These are phyloP conservation scores for Heliconius hermathena DNA, from an alignment of 1,140 invertebrate genomes.

Conservation along the genomic window DNA sequence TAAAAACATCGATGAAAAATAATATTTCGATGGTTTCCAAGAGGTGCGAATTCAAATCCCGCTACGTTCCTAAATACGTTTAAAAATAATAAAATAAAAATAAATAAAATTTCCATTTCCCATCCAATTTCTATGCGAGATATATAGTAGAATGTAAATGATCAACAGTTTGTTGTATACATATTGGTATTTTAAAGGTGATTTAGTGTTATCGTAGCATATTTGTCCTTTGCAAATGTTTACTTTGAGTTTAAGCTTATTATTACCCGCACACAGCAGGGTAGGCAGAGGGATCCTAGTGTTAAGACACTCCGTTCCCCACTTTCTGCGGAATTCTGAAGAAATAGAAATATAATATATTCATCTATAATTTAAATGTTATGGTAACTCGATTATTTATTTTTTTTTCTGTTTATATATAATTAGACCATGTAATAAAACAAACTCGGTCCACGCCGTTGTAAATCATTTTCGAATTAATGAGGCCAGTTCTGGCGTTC, in stretches of 20 bases:
- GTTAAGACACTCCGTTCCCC: too few species aligned
- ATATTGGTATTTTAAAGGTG: not conserved
- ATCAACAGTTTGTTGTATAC: not conserved
- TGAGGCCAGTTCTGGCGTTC: too few species aligned
- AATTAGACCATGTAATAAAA: not conserved
- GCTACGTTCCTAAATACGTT: not conserved
- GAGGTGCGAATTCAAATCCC: too few species aligned
- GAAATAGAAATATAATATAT: not conserved
- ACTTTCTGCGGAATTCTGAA: too few species aligned
- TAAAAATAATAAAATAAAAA: too few species aligned
- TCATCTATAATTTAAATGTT: not conserved
- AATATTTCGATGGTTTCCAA: too few species aligned
- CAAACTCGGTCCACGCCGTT: too few species aligned
- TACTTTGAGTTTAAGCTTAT: not conserved
- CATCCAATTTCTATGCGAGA: not conserved
- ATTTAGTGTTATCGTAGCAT: not conserved
- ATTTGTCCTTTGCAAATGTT: not conserved
- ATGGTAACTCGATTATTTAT: too few species aligned
- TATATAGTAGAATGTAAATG: not conserved
- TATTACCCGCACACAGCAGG: not conserved
- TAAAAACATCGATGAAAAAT: too few species aligned
- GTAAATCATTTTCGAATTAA: too few species aligned
- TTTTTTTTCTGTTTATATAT: not conserved
- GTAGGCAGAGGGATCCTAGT: too few species aligned
- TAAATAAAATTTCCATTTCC: not conserved